phyloP scores from a whole-genome alignment of 2,797 vertebrate genomes.

The Falco rusticolus region DNA sequence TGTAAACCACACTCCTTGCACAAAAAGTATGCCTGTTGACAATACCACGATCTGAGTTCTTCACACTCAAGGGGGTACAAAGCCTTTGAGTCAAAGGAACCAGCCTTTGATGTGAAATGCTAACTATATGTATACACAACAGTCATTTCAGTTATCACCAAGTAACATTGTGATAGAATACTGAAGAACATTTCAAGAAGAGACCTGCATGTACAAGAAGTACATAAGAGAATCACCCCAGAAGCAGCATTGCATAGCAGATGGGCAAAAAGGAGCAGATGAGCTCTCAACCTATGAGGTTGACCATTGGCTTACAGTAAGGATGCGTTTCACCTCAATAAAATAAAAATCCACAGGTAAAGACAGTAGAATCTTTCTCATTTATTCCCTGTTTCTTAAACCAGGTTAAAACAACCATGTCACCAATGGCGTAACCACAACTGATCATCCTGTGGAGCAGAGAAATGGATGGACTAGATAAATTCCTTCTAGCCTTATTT shows the following conservation, averaged over 20 bases:
- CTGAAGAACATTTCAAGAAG: background rate
- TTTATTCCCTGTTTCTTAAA: background rate
- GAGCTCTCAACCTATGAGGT: background rate
- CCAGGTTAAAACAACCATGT: background rate
- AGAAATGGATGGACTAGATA: background rate
- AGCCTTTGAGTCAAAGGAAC: background rate
- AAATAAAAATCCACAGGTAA: background rate
- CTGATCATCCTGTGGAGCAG: background rate
- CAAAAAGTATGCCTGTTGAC: background rate
- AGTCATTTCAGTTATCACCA: background rate
- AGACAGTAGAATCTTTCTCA: background rate
- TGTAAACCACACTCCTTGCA: background rate
- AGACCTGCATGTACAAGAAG: background rate
- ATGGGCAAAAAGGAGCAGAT: background rate
- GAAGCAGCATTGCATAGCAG: background rate
- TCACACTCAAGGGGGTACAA: background rate
- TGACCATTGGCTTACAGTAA: background rate
- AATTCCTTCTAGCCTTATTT: background rate
- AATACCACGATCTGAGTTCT: background rate
- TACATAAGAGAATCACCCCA: background rate
- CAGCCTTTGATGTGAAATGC: background rate
- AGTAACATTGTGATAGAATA: background rate
- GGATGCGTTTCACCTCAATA: background rate
- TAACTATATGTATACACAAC: background rate
- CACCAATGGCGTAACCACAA: background rate